Percentiles rank a stretch among this genome's conserved stretches.
These are phyloP conservation scores for Neomorphus geoffroyi DNA, from an alignment of 2,797 vertebrate genomes.

Conservation along the genomic window DNA sequence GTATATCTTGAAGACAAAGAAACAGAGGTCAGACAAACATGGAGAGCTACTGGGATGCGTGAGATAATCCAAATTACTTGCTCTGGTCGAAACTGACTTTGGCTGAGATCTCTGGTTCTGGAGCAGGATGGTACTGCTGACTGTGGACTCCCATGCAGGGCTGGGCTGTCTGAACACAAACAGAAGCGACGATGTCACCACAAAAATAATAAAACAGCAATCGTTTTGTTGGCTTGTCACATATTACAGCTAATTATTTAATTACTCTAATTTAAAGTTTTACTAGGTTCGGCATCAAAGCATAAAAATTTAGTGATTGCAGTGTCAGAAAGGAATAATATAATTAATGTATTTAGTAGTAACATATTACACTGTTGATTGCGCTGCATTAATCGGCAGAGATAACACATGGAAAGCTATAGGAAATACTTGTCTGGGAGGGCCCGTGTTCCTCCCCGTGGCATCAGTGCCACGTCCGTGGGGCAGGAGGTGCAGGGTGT, in stretches of 20 bases:
- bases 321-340: conserved; percentile 66
- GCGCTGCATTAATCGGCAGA: conserved; percentile 18
- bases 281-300: conserved; percentile 70
- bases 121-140: neutral
- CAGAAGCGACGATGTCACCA: neutral
- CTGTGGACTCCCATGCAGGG: neutral
- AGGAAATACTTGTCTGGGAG: neutral
- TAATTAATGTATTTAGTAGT: conserved; percentile 71
- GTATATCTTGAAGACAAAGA: neutral
- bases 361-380: conserved; percentile 74
- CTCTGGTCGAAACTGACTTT: neutral
- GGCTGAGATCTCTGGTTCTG: neutral
- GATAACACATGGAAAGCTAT: neutral
- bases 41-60: neutral
- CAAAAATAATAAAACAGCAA: conserved; percentile 49
- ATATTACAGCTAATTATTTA: conserved; percentile 72
- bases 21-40: neutral
- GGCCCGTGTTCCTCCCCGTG: neutral
- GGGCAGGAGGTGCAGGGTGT: neutral
- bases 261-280: conserved; percentile 75
- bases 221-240: conserved; percentile 59
- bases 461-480: fast-evolving
- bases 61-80: neutral
- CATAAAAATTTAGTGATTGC: conserved; percentile 74
- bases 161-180: neutral